Base-by-base conservation (phyloP, 1,140 invertebrate species). In the Eriocheir sinensis region DNA sequence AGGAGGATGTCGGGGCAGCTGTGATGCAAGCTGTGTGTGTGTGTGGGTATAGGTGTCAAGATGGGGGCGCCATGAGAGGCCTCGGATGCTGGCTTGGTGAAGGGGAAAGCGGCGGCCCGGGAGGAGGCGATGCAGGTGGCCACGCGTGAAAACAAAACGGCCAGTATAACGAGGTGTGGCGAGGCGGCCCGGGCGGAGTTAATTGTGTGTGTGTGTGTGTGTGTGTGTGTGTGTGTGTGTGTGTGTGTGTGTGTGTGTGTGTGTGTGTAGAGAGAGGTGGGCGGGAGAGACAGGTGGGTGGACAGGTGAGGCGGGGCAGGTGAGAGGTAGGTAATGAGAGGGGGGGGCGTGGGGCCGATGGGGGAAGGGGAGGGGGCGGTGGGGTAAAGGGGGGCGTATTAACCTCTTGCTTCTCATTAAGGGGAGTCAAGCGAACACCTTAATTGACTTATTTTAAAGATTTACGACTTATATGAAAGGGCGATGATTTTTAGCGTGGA, bases 401-500 rank as follows among this genome's bases (percentile, higher is more conserved):
- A 72, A 72, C 60, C 60, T 72, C 60, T 72, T 72, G 60, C 21
- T 72, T 72, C 60, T 72, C 60, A 72, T 72, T 72, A 72, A 72
- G 60, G 60, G 60, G n/a, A 72, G 60, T 72, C 60, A 72, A n/a
- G 60, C 27, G 60, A 72, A 72, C 21, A 72, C 60, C 60, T 72
- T 72, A 72, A 72, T 72, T 72, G 60, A 72, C 60, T 72, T 72
- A 72, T 72, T 72, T 72, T 72, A 72, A 72, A 72, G 60, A 72
- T 72, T 72, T 72, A 72, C 60, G 60, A 21, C 60, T n/a, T 72
- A 72, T 72, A 72, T 72, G 60, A 72, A 72, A 72, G 60, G 60
- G 60, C n/a, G 27, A 72, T 72, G 60, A 72, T 72, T 72, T 72
- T 72, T 72, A n/a, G 60, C 12, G 60, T 21, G 21, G n/a, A n/a